Evolutionary conservation across 2,888 invertebrate species (phyloP).

Genomic region (Drosophila macrospina): DNA sequence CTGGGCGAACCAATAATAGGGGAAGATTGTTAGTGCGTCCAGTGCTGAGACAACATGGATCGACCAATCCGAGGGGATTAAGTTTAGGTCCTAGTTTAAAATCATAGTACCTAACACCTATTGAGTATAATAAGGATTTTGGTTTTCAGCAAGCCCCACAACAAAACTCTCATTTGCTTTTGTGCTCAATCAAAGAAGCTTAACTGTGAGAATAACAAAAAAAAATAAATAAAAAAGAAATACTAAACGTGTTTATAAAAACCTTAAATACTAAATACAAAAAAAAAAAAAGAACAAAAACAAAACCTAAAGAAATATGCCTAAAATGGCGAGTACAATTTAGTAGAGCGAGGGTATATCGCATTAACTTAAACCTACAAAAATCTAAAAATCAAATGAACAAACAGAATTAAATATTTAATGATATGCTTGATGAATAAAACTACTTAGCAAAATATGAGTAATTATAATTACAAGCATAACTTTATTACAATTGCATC

Average conservation of each 20-base stretch:
- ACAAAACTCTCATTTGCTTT: constrained; percentile 80
- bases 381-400: constrained; percentile 15
- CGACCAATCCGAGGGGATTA: constrained; percentile 17
- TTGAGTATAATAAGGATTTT: constrained; percentile 50
- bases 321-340: constrained; percentile 48
- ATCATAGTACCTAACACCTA: constrained; percentile 39
- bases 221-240: too few relatives aligned
- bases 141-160: constrained; percentile 46
- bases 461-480: constrained; percentile 41
- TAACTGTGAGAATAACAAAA: constrained; percentile 84
- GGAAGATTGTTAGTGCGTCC: constrained; percentile 82
- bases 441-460: constrained; percentile 40
- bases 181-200: constrained; percentile 85
- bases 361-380: constrained; percentile 53
- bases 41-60: constrained; percentile 46
- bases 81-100: constrained; percentile 26
- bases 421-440: constrained; percentile 47
- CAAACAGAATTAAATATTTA: constrained; percentile 20
- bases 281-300: constrained; percentile 45
- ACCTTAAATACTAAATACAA: constrained; percentile 42
- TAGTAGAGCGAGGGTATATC: constrained; percentile 56
- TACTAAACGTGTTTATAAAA: constrained; percentile 46
- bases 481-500: constrained; percentile 77
- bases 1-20: constrained; percentile 81
- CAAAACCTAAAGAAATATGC: constrained; percentile 59